Conservation (phyloP, 1,140 invertebrate genomes). For the Anastrepha obliqua region DNA sequence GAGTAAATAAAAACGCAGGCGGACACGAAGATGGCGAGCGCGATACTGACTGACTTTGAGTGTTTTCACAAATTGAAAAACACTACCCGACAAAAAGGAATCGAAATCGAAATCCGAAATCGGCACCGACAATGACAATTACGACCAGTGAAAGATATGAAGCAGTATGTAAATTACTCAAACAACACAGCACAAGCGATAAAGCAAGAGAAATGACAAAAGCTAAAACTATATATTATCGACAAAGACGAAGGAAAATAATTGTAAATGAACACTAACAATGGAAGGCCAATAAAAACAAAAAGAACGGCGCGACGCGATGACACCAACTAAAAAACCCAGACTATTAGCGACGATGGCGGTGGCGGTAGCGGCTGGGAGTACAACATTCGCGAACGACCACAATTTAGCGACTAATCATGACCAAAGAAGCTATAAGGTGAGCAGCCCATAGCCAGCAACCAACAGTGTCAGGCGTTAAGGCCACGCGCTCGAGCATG, state of each 20-base stretch:
- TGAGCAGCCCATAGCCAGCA: background rate
- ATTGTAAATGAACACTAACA: background rate
- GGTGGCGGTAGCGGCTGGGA: background rate
- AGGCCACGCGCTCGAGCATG: background rate
- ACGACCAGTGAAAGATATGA: background rate
- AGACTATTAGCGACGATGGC: background rate
- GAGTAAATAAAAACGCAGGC: conserved; percentile 7
- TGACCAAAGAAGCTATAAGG: background rate
- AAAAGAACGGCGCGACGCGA: conserved; percentile 15
- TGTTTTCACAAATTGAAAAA: conserved; percentile 34
- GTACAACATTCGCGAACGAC: conserved; percentile 44
- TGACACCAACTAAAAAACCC: conserved; percentile 12
- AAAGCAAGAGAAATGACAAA: background rate
- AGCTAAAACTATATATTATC: conserved; percentile 15
- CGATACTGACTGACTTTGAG: conserved; percentile 22
- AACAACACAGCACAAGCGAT: conserved; percentile 20
- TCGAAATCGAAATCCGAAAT: conserved; percentile 26
- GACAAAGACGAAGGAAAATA: background rate
- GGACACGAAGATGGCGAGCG: conserved; percentile 20
- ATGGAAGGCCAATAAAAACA: background rate
- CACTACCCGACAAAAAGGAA: conserved; percentile 24
- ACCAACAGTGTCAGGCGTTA: background rate
- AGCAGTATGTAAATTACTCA: background rate
- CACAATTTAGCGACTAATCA: conserved; percentile 43
- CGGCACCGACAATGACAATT: conserved; percentile 18